Conservation (phyloP, 2,797 vertebrate species). For the Synaphobranchus kaupii region DNA sequence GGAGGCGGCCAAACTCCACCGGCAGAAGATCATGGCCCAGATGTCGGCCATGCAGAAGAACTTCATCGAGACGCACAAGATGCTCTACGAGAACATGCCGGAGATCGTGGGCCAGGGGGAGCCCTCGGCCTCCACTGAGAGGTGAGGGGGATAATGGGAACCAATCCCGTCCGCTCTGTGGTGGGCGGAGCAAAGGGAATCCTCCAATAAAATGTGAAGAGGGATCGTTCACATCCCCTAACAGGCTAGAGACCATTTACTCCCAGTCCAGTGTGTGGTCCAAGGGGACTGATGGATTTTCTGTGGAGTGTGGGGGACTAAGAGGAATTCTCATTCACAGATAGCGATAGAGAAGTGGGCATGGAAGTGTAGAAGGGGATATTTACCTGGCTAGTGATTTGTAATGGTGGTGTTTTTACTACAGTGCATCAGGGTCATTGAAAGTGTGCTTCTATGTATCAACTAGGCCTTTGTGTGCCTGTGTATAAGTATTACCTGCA, state of each 20-base stretch:
- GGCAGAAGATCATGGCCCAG: slow-evolving; percentile 98
- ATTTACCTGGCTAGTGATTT: background rate
- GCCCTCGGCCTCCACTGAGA: slow-evolving; percentile 69
- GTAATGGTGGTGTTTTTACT: background rate
- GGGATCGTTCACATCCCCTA: background rate
- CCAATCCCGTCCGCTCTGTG: background rate
- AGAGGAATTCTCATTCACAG: background rate
- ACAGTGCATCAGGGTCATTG: background rate
- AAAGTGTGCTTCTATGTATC: background rate
- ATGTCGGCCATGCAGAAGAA: slow-evolving; percentile 99
- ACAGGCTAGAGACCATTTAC: background rate
- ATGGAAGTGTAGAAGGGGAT: background rate
- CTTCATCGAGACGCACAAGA: slow-evolving; percentile 96
- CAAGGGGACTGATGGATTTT: background rate
- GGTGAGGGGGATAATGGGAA: slow-evolving; percentile 65
- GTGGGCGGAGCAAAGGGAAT: background rate
- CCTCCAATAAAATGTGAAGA: background rate
- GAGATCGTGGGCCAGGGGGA: slow-evolving; percentile 79
- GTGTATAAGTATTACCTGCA: background rate
- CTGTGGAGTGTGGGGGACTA: background rate
- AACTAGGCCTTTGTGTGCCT: background rate
- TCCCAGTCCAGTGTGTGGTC: background rate
- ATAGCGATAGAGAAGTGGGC: background rate
- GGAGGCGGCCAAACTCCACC: slow-evolving; percentile 92
- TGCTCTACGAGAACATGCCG: slow-evolving; percentile 89